phyloP scores from a whole-genome alignment of 2,113 vertebrate genomes.

The Clarias macrocephalus region DNA sequence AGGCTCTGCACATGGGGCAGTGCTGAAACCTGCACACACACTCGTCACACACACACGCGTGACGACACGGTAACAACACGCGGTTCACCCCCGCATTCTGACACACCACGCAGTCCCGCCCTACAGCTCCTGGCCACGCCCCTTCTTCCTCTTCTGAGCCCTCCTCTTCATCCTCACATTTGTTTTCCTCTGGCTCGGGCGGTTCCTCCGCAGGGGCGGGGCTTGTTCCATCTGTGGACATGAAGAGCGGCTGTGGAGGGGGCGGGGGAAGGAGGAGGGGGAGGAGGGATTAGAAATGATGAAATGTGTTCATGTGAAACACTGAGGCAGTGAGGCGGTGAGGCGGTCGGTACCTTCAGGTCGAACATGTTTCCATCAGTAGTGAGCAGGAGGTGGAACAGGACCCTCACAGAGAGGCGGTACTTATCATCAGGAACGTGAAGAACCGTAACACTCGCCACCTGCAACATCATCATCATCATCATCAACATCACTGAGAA shows the following conservation, averaged over 20 bases:
- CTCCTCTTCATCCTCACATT: conserved; percentile 55
- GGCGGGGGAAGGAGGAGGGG: too few relatives aligned
- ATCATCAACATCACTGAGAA: neutral
- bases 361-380: conserved; percentile 87
- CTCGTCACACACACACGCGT: conserved; percentile 85
- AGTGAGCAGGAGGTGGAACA: conserved; percentile 91
- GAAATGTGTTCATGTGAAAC: too few relatives aligned
- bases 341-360: conserved; percentile 81
- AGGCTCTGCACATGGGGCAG: conserved; percentile 93
- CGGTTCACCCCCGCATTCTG: conserved; percentile 88
- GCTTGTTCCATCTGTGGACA: conserved; percentile 80
- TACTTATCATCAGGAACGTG: conserved; percentile 90
- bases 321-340: fast-evolving
- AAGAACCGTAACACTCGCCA: conserved; percentile 85
- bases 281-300: too few relatives aligned
- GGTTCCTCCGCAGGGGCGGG: neutral
- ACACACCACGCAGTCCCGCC: conserved; percentile 91
- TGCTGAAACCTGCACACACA: conserved; percentile 85
- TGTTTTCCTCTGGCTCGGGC: neutral
- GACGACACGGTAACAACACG: conserved; percentile 92
- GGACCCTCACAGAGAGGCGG: conserved; percentile 81
- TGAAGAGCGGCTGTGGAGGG: conserved; percentile 85
- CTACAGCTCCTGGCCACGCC: conserved; percentile 68
- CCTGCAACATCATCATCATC: conserved; percentile 64
- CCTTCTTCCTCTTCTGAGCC: conserved; percentile 66